phyloP scores from a whole-genome alignment of 2,113 vertebrate species.

The Centropus bengalensis region DNA sequence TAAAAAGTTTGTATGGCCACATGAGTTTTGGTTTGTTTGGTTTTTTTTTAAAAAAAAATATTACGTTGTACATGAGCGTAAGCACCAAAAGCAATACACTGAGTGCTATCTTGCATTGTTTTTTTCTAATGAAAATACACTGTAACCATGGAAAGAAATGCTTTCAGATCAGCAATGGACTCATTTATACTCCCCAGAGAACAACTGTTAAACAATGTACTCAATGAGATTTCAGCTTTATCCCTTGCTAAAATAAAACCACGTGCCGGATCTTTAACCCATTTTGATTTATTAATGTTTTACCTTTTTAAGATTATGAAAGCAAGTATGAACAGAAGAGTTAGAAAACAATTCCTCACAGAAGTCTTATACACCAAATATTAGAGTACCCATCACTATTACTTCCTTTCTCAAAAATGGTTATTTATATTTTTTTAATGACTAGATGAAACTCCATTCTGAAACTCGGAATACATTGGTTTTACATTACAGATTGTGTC shows the following conservation, averaged over 20 bases:
- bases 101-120: not conserved
- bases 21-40: not conserved
- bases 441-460: not conserved
- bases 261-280: constrained; percentile 36
- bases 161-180: constrained; percentile 4
- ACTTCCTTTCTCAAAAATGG: not conserved
- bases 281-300: constrained; percentile 45
- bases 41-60: not conserved
- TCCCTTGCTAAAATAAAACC: constrained; percentile 58
- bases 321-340: constrained; percentile 12
- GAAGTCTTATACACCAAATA: not conserved
- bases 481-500: not conserved
- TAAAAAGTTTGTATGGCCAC: not conserved
- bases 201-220: constrained; percentile 39
- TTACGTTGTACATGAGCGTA: not conserved
- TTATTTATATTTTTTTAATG: not conserved
- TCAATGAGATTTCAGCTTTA: constrained; percentile 45
- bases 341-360: constrained; percentile 1
- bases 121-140: constrained; percentile 32
- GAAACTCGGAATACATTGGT: not conserved
- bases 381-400: not conserved
- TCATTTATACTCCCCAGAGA: constrained; percentile 53
- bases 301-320: constrained; percentile 13
- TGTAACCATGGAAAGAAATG: constrained; percentile 33
- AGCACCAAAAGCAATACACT: not conserved